Conservation (phyloP, 2,113 vertebrate species). For the Scartelaos histophorus region DNA sequence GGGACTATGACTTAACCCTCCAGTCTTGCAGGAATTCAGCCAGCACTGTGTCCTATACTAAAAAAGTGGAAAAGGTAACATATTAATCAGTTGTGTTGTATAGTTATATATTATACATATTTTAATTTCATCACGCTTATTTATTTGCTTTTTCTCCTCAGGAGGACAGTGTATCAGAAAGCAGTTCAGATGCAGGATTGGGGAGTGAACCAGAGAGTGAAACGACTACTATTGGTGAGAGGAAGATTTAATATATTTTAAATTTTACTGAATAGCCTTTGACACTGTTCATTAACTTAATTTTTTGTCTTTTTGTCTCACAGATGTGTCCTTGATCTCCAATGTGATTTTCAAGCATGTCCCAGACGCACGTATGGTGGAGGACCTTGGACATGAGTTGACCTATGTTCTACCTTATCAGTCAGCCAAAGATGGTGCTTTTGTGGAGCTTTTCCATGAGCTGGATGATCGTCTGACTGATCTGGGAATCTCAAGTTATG, state of each 20-base stretch:
- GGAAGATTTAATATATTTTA: neutral
- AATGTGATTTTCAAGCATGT: slow-evolving; percentile 95
- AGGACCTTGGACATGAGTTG: slow-evolving; percentile 95
- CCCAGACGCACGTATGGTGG: slow-evolving; percentile 88
- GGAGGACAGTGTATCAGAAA: slow-evolving; percentile 96
- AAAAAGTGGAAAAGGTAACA: slow-evolving; percentile 81
- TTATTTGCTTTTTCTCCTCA: slow-evolving; percentile 60
- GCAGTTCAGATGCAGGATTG: slow-evolving; percentile 96
- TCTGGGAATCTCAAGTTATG: slow-evolving; percentile 95
- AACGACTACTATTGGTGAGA: slow-evolving; percentile 93
- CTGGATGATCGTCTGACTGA: slow-evolving; percentile 94
- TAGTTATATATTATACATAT: too few relatives aligned
- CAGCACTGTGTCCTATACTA: slow-evolving; percentile 91
- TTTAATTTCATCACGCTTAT: neutral
- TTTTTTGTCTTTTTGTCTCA: slow-evolving; percentile 3
- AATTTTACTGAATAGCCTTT: neutral
- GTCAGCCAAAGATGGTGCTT: slow-evolving; percentile 92
- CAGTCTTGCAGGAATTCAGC: slow-evolving; percentile 95
- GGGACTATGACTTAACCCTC: slow-evolving; percentile 88
- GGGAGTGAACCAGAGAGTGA: slow-evolving; percentile 99
- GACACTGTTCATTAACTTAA: neutral
- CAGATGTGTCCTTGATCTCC: slow-evolving; percentile 96
- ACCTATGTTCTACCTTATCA: slow-evolving; percentile 93
- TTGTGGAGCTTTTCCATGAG: slow-evolving; percentile 97
- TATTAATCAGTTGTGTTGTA: too few relatives aligned